Base-by-base conservation (phyloP, 2,797 vertebrate genomes). In the Avahi laniger region DNA sequence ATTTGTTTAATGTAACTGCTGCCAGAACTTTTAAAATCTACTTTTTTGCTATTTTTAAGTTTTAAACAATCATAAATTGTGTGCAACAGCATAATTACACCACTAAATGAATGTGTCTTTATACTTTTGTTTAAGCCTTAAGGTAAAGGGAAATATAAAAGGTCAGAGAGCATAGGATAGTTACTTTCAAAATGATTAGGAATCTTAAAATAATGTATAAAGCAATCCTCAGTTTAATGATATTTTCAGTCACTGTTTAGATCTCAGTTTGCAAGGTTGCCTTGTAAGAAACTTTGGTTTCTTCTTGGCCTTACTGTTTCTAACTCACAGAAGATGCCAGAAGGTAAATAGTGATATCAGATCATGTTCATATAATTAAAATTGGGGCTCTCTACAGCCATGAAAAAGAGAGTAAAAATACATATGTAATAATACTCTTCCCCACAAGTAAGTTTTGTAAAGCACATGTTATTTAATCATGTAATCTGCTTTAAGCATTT, bases 401-500 rank as follows among this genome's bases (percentile, higher is more conserved):
- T 10, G 5, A 30, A 43, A 89, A 81, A 83, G 12, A 8, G 28
- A 63, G 5, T 18, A 67, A 35, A 83, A 33, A 20, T 63, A 18
- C 28, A 48, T 50, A 20, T 12, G 3, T 81, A 69, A 46, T 26
- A 72, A 76, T 84, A 75, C 1, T 72, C 43, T 81, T 28, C 14
- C 6, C 10, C 17, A 65, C 33, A 96, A 86, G 48, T 90, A 95
- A 85, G 46, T 90, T 90, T 75, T 91, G 13, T 91, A 84, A 94
- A 89, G 24, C 9, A 93, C 88, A 61, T 4, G 13, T 2, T 70
- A 41, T 50, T 95, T 73, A 52, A 73, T 57, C 24, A 89, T 35
- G 87, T 28, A 61, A 52, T n/a, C 14, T 88, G 69, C 61, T 63
- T 67, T 90, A 91, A 95, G 52, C 78, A 72, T 43, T 63, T 76